Percentiles rank a stretch among this genome's conserved stretches.
phyloP scores from a whole-genome alignment of 2,113 vertebrate species.

The Sterna hirundo region DNA sequence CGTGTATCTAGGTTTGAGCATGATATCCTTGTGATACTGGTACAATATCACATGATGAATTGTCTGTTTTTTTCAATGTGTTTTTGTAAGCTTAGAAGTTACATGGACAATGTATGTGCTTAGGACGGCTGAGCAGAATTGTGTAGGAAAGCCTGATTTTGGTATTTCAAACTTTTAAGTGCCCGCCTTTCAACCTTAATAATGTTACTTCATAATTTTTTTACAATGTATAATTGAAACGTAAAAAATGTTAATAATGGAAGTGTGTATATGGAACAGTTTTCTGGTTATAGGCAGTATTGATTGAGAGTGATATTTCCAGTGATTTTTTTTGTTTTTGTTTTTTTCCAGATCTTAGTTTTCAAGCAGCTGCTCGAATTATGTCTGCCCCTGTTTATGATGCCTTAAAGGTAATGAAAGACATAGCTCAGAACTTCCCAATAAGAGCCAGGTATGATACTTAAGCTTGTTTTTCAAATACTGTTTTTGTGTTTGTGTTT shows the following conservation, averaged over 20 bases:
- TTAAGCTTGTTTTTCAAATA: not conserved
- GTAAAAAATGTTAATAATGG: not conserved
- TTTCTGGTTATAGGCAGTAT: not conserved
- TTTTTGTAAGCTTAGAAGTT: not conserved
- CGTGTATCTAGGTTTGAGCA: not conserved
- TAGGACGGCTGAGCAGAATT: not conserved
- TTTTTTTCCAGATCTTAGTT: conserved; percentile 86
- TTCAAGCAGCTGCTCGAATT: conserved; percentile 91
- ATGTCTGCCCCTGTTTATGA: conserved; percentile 86
- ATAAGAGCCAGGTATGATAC: conserved; percentile 89
- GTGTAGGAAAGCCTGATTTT: not conserved
- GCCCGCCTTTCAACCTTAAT: not conserved
- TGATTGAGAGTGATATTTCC: not conserved
- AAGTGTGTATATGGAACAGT: not conserved
- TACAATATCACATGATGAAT: not conserved
- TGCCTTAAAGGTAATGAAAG: conserved; percentile 89
- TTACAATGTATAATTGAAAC: not conserved
- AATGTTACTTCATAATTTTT: not conserved
- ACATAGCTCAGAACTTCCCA: conserved; percentile 95
- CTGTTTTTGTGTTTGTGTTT: not conserved
- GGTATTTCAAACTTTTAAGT: not conserved
- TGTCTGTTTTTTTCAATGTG: not conserved
- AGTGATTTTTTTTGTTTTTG: not conserved
- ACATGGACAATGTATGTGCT: not conserved
- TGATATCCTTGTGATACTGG: not conserved